phyloP scores from a whole-genome alignment of 2,797 vertebrate species.

The Poeciliopsis infans region DNA sequence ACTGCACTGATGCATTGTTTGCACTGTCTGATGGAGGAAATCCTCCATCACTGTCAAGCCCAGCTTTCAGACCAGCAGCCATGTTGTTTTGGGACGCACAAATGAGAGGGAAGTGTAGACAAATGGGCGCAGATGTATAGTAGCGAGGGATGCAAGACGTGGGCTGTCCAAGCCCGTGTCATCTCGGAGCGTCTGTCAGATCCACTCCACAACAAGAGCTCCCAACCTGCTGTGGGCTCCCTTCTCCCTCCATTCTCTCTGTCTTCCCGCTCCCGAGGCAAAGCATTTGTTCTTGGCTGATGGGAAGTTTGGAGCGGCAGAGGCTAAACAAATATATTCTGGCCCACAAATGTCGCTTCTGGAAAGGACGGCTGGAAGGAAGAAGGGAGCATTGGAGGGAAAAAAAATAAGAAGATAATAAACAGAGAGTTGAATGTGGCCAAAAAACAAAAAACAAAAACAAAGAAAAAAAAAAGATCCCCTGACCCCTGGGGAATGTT shows the following conservation, averaged over 20 bases:
- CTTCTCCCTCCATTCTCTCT: constrained; percentile 22
- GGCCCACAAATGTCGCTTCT: constrained; percentile 65
- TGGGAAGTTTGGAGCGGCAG: constrained; percentile 70
- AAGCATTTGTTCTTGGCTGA: constrained; percentile 72
- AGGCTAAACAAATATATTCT: constrained; percentile 80
- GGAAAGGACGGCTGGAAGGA: constrained; percentile 47
- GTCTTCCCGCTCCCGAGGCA: constrained; percentile 61
- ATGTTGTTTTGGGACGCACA: constrained; percentile 58
- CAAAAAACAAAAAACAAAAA: constrained; percentile 53
- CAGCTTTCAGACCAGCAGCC: constrained; percentile 44
- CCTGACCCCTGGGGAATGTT: constrained; percentile 70
- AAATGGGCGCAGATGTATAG: constrained; percentile 54
- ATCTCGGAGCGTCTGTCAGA: constrained; percentile 77
- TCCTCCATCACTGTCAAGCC: constrained; percentile 56
- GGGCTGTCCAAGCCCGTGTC: constrained; percentile 65
- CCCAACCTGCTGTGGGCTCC: constrained; percentile 57
- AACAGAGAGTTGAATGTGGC: constrained; percentile 42
- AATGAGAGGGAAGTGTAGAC: constrained; percentile 55
- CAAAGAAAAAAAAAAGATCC: constrained; percentile 41
- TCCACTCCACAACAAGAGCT: constrained; percentile 72
- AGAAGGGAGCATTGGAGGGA: constrained; percentile 16
- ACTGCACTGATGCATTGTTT: constrained; percentile 58
- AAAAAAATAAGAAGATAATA: constrained; percentile 35
- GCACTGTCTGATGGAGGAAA: constrained; percentile 57
- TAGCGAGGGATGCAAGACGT: constrained; percentile 56